Conservation (phyloP, 2,113 vertebrate species). For the Macheiramphus alcinus region DNA sequence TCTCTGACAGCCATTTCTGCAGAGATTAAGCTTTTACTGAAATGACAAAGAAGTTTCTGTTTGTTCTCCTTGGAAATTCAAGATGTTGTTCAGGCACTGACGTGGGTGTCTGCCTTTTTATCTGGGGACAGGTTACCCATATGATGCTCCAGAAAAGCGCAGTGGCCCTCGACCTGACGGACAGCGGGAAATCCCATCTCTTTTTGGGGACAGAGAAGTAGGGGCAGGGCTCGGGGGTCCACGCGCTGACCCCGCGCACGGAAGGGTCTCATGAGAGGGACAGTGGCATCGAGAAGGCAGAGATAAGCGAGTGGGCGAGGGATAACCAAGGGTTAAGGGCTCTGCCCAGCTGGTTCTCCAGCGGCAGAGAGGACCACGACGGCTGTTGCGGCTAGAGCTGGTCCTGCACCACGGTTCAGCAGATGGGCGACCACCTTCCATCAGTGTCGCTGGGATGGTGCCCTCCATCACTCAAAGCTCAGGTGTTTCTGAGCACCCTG, state of each 20-base stretch:
- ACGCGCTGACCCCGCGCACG: not conserved
- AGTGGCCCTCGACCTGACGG: not conserved
- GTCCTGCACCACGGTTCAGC: not conserved
- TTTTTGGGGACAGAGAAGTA: not conserved
- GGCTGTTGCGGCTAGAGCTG: not conserved
- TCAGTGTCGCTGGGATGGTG: not conserved
- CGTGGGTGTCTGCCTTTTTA: not conserved
- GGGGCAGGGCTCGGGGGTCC: not conserved
- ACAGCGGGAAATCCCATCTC: not conserved
- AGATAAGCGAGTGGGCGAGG: not conserved
- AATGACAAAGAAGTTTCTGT: not conserved
- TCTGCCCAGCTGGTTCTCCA: not conserved
- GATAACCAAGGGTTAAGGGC: not conserved
- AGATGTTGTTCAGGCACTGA: not conserved
- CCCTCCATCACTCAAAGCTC: not conserved
- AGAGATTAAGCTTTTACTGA: not conserved
- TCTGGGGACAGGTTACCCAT: not conserved
- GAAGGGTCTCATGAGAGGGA: not conserved
- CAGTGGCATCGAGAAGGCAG: not conserved
- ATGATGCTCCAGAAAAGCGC: not conserved
- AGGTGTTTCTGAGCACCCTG: not conserved
- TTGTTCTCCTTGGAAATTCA: not conserved
- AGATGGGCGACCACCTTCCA: not conserved
- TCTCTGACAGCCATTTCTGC: not conserved
- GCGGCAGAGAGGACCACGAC: accelerated